Evolutionary conservation across 1,140 invertebrate genomes (phyloP).

Genomic region (Drosophila albomicans): DNA sequence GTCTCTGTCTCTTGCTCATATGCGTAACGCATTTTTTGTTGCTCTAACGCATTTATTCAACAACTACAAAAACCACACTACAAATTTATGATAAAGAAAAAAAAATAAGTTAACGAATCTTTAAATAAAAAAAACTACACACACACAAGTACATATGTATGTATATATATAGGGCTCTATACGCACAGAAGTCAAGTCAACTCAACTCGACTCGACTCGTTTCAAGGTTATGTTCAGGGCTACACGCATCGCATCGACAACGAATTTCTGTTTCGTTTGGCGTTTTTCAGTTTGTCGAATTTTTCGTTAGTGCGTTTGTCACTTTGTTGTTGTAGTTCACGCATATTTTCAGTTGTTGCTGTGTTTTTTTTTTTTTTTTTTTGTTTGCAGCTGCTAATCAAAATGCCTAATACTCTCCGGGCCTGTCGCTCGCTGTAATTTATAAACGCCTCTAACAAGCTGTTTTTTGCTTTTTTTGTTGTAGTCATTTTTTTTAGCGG

Average conservation of each 20-base stretch:
- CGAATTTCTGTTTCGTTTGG: constrained; percentile 61
- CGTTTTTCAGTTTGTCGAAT: constrained; percentile 34
- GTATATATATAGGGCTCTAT: not conserved
- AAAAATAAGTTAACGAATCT: constrained; percentile 77
- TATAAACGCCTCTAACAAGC: constrained; percentile 70
- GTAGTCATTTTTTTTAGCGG: constrained; percentile 13
- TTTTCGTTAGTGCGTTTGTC: constrained; percentile 74
- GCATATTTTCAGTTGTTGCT: constrained; percentile 56
- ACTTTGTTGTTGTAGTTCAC: constrained; percentile 47
- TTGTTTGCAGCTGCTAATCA: constrained; percentile 75
- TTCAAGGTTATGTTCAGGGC: constrained; percentile 84
- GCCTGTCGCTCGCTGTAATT: constrained; percentile 67
- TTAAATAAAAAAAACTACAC: constrained; percentile 73
- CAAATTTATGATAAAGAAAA: constrained; percentile 59
- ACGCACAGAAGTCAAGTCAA: constrained; percentile 34
- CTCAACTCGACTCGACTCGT: constrained; percentile 53
- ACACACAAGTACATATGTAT: constrained; percentile 3
- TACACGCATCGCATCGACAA: constrained; percentile 80
- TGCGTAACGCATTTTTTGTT: constrained; percentile 77
- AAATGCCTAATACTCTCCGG: constrained; percentile 72
- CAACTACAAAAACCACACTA: constrained; percentile 48
- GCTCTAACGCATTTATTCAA: constrained; percentile 44
- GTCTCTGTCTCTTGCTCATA: constrained; percentile 45
- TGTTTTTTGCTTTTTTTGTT: constrained; percentile 28
- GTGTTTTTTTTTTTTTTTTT: constrained; percentile 5